Percentiles rank a stretch among this genome's conserved stretches.
Conservation (phyloP, 2,888 invertebrate species). For the Lacanobia wlatinum region DNA sequence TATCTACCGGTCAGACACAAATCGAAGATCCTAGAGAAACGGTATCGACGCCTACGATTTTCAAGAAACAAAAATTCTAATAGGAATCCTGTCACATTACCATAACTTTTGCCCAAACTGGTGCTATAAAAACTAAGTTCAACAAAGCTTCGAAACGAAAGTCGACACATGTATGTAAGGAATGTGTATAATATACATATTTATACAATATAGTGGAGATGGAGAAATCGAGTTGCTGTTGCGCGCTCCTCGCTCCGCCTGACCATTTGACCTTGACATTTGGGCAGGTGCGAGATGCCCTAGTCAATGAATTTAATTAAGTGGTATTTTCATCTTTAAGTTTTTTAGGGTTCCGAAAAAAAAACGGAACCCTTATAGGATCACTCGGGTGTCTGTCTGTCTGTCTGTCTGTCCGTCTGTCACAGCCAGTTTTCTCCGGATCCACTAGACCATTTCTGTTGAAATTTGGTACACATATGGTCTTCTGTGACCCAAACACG, state of each 20-base stretch:
- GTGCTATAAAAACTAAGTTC: conserved; percentile 61
- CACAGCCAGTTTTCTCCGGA: no score
- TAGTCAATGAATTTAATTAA: conserved; percentile 65
- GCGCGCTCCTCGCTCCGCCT: conserved; percentile 68
- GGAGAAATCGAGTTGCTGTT: conserved; percentile 82
- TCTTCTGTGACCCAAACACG: no score
- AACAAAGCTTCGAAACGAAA: conserved; percentile 67
- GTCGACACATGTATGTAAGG: conserved; percentile 69
- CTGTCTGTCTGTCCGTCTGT: no score
- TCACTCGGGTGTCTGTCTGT: no score
- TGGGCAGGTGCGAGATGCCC: conserved; percentile 67
- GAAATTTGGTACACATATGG: no score
- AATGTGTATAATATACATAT: conserved; percentile 80
- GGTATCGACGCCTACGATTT: conserved; percentile 54
- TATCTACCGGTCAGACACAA: conserved; percentile 30
- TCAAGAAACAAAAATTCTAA: conserved; percentile 54
- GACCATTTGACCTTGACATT: conserved; percentile 86
- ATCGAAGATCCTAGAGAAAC: conserved; percentile 52
- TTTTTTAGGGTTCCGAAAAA: no score
- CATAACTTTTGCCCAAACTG: conserved; percentile 67
- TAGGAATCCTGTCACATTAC: conserved; percentile 64
- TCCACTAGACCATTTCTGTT: no score
- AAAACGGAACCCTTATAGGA: no score
- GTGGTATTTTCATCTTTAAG: conserved; percentile 53
- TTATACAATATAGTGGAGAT: conserved; percentile 77